Base-by-base conservation (phyloP, 2,888 invertebrate genomes). In the Sesia bembeciformis region DNA sequence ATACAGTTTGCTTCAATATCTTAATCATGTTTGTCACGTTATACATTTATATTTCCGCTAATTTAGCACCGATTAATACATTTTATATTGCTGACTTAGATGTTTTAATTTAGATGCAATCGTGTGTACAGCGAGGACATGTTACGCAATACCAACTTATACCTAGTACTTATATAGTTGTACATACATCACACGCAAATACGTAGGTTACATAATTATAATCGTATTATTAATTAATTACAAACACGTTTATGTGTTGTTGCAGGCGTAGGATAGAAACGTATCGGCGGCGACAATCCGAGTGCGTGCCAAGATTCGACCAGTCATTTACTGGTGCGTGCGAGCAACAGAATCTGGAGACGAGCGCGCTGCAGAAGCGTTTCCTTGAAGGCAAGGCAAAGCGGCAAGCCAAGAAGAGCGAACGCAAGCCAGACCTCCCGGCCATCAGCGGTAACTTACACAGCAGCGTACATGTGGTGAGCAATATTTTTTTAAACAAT, bases 351-450 rank as follows among this genome's bases (percentile, higher is more conserved):
- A 93, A 95, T 68, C 93, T 97, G 85, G 97, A 97, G 81, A 97
- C 97, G 43, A 91, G 94, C 65, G 93, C 95, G 62, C 91, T 98
- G 60, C 96, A 96, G 81, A 97, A 97, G 84, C 93, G 96, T 62
- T 97, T 94, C 84, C 91, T 97, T 68, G 98, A 98, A 85, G 95
- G 94, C 78, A 97, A 97, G 82, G 94, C 96, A 64, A 97, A 97
- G 84, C 91, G 95, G 66, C 94, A 95, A 64, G 94, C 95, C 58
- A 97, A 97, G 86, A 96, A 96, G 90, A 95, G 94, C 75, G 90
- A 84, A 61, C 85, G 84, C 66, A 90, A 85, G 76, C 84, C 85
- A 46, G 84, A 88, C 68, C 70, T 86, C 66, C 90, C 84, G 40
- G 77, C 84, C 58, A 85, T 90, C 62, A 88, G 86, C 65, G 85